Percentiles rank a stretch among this genome's conserved stretches.
phyloP scores from a whole-genome alignment of 2,113 vertebrate species.

The Zootoca vivipara region DNA sequence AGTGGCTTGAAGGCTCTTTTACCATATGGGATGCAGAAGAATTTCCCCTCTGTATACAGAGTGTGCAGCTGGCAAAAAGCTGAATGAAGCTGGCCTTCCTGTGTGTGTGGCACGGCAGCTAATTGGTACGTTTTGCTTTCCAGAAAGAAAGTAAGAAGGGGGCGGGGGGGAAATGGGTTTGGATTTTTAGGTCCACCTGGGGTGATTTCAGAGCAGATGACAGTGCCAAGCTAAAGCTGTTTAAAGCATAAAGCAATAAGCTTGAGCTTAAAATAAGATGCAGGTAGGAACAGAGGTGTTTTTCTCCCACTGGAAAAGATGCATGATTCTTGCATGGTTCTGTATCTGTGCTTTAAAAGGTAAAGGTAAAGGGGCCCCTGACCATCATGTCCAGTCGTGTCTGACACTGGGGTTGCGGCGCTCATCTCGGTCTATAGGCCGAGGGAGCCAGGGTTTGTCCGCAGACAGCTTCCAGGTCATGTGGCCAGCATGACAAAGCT shows the following conservation, averaged over 20 bases:
- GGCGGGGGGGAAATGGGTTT: not conserved
- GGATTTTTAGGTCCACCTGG: not conserved
- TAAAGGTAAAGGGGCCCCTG: too few species aligned
- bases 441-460: too few species aligned
- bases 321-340: too few species aligned
- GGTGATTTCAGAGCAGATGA: not conserved
- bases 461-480: too few species aligned
- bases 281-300: too few species aligned
- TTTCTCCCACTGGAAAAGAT: not conserved
- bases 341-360: too few species aligned
- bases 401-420: too few species aligned
- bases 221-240: not conserved
- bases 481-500: too few species aligned
- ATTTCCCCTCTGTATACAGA: not conserved
- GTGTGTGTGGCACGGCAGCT: not conserved
- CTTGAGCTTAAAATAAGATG: not conserved
- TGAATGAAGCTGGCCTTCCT: not conserved
- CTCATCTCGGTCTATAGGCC: too few species aligned
- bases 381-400: too few species aligned
- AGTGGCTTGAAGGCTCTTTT: not conserved
- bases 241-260: not conserved
- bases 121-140: not conserved
- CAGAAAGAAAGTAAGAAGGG: too few species aligned
- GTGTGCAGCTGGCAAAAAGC: not conserved
- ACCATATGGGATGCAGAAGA: not conserved